Evolutionary conservation across 1,140 invertebrate species (phyloP).

Genomic region (Nephotettix cincticeps): DNA sequence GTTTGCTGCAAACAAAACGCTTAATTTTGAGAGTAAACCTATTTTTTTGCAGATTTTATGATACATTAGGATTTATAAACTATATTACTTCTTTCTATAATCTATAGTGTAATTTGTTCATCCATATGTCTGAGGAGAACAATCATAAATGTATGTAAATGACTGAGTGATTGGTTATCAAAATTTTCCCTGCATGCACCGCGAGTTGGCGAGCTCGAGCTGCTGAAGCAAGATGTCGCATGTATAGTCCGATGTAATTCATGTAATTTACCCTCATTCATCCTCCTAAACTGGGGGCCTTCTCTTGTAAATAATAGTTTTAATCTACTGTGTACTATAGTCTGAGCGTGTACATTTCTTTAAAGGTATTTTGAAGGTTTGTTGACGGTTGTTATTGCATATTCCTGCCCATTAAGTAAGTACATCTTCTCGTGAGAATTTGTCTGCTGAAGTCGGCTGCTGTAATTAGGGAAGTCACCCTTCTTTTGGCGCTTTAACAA

Average conservation of each 20-base stretch:
- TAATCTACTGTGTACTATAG: conserved; percentile 36
- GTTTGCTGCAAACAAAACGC: too few relatives aligned
- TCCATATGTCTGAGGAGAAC: too few relatives aligned
- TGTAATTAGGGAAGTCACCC: neutral
- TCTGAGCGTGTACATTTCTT: conserved; percentile 33
- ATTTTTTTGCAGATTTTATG: too few relatives aligned
- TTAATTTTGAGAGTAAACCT: too few relatives aligned
- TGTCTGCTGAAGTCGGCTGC: conserved; percentile 5
- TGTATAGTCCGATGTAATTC: conserved; percentile 37
- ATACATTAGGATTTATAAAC: too few relatives aligned
- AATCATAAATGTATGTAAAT: too few relatives aligned
- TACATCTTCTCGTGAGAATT: neutral
- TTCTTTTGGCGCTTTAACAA: neutral
- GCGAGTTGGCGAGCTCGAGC: conserved; percentile 21
- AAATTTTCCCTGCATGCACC: conserved; percentile 19
- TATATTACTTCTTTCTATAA: too few relatives aligned
- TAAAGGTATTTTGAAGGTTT: neutral
- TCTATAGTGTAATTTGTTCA: too few relatives aligned
- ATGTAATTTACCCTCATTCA: conserved; percentile 38
- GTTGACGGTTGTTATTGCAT: neutral
- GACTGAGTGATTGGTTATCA: neutral
- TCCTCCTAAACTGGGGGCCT: conserved; percentile 36
- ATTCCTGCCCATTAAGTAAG: neutral
- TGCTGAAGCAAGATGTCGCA: conserved; percentile 36
- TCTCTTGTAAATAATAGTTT: conserved; percentile 38